Percentiles rank a stretch among this genome's conserved stretches.
These are phyloP conservation scores for Zaprionus gabonicus DNA, from an alignment of 1,140 invertebrate species.

Conservation along the genomic window DNA sequence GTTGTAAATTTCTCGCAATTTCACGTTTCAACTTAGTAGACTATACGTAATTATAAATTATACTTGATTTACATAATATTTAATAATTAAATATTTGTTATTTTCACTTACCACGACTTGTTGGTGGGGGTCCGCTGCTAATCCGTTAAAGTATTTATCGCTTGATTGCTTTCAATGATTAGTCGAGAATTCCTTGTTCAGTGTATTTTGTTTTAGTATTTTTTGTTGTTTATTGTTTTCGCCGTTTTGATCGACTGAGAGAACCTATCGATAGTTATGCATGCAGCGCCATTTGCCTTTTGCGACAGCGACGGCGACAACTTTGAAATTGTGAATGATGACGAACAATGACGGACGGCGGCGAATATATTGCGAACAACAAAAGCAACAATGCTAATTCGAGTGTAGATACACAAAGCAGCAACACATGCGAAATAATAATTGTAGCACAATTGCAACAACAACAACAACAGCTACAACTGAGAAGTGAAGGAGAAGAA, in stretches of 20 bases:
- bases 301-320: conserved; percentile 41
- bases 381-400: conserved; percentile 72
- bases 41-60: conserved; percentile 28
- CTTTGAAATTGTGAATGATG: conserved; percentile 54
- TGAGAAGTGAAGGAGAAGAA: conserved; percentile 26
- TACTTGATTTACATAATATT: neutral
- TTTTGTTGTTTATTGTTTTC: conserved; percentile 31
- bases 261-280: conserved; percentile 68
- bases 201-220: conserved; percentile 6
- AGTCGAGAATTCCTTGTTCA: conserved; percentile 15
- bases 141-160: conserved; percentile 38
- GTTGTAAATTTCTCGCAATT: conserved; percentile 79
- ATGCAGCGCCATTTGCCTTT: conserved; percentile 55
- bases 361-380: conserved; percentile 47
- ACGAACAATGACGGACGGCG: conserved; percentile 61
- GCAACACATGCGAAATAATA: conserved; percentile 75
- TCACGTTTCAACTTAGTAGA: conserved; percentile 56
- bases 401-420: conserved; percentile 70
- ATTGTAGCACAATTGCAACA: conserved; percentile 74
- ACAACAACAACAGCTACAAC: conserved; percentile 33
- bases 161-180: conserved; percentile 19
- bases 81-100: conserved; percentile 6
- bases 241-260: conserved; percentile 46
- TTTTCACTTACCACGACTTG: conserved; percentile 35
- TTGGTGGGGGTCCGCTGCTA: conserved; percentile 27